phyloP scores from a whole-genome alignment of 2,888 invertebrate genomes.

The Zygothrica quintamaculata region DNA sequence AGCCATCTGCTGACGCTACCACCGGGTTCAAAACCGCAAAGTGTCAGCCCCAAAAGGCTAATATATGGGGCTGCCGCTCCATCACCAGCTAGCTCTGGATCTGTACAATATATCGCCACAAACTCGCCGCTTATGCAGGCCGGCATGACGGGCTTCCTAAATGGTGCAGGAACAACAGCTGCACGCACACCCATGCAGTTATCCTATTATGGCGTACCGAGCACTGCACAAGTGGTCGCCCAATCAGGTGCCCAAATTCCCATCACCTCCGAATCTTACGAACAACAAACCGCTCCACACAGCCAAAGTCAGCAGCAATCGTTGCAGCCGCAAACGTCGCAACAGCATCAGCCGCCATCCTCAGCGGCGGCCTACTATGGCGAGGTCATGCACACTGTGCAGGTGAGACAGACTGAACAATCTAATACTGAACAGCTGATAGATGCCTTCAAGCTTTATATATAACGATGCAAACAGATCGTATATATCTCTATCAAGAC shows the following conservation, averaged over 20 bases:
- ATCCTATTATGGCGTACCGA: conserved; percentile 82
- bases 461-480: no score
- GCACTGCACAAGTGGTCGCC: conserved; percentile 66
- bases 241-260: conserved; percentile 49
- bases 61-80: conserved; percentile 65
- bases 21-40: conserved; percentile 67
- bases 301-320: conserved; percentile 78
- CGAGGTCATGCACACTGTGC: conserved; percentile 83
- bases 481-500: no score
- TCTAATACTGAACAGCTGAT: not conserved
- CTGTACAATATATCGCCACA: conserved; percentile 69
- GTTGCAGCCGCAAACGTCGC: conserved; percentile 59
- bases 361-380: conserved; percentile 81
- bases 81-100: conserved; percentile 33
- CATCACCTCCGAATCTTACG: conserved; percentile 70
- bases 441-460: not conserved
- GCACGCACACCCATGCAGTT: conserved; percentile 82
- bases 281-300: conserved; percentile 79
- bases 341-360: conserved; percentile 58
- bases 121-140: conserved; percentile 57
- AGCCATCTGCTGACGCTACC: conserved; percentile 70
- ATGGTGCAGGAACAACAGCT: conserved; percentile 73
- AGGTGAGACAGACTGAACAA: conserved; percentile 69
- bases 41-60: conserved; percentile 79
- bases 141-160: conserved; percentile 65